Evolutionary conservation across 2,888 invertebrate genomes (phyloP).

Genomic region (Himalopsyche kuldschensis): DNA sequence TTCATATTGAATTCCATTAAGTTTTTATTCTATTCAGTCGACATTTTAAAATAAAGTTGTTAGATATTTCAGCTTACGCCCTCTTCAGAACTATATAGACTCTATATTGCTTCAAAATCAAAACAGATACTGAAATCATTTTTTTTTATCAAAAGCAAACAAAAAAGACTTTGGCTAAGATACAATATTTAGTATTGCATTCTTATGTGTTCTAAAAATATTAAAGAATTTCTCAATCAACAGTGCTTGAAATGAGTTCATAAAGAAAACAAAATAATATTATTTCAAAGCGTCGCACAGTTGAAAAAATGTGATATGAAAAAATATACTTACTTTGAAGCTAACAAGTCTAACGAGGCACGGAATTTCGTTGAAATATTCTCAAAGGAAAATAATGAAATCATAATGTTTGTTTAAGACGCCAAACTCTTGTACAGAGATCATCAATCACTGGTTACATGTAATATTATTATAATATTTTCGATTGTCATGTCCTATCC

Average conservation of each 20-base stretch:
- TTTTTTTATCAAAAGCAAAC: no score
- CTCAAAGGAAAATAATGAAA: not conserved
- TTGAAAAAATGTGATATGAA: not conserved
- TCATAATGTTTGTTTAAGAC: not conserved
- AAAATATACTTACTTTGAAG: not conserved
- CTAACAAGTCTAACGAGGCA: not conserved
- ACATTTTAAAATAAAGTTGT: no score
- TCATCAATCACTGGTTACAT: not conserved
- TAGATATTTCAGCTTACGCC: no score
- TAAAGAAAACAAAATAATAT: not conserved
- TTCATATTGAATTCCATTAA: no score
- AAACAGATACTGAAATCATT: no score
- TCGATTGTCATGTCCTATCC: no score
- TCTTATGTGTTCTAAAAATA: not conserved
- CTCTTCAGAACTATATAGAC: no score
- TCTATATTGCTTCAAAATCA: no score
- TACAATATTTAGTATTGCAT: no score
- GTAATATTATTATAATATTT: no score
- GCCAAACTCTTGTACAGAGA: not conserved
- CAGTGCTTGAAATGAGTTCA: not conserved
- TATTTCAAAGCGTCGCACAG: not conserved
- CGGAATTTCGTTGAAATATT: not conserved
- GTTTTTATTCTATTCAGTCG: no score
- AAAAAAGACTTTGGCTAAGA: no score
- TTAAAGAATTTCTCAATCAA: not conserved